phyloP scores from a whole-genome alignment of 64 coral and sea anemone species.

The Hydrozoanthus tunicans region DNA sequence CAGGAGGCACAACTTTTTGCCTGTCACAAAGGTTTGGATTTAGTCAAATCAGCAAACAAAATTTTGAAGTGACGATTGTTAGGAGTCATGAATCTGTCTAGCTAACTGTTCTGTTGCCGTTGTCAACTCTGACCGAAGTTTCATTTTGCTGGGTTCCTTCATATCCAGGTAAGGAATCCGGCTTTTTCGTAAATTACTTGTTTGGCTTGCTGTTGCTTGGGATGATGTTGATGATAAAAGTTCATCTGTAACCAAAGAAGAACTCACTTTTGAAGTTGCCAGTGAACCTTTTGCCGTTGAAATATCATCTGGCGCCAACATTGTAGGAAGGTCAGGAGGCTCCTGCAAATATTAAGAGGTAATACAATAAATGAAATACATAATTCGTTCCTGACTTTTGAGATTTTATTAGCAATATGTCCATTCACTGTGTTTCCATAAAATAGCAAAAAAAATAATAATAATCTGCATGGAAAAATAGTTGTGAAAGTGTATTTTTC shows the following conservation, averaged over 20 bases:
- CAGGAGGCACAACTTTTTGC: conserved; percentile 7
- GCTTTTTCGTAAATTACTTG: conserved; percentile 10
- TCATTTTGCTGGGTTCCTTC: conserved; percentile 22
- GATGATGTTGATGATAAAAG: not conserved
- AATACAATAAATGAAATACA: not conserved
- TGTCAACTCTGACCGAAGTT: conserved; percentile 27
- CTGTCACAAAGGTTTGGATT: conserved; percentile 27
- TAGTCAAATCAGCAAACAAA: conserved; percentile 16
- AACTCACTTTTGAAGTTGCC: not conserved
- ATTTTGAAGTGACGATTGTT: conserved; percentile 6
- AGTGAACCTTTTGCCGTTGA: not conserved
- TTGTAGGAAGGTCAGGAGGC: not conserved
- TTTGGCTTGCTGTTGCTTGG: conserved; percentile 23
- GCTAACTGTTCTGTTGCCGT: conserved; percentile 9
- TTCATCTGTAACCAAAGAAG: conserved; percentile 11
- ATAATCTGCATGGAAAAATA: conserved; percentile 18
- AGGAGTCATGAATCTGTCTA: conserved; percentile 1
- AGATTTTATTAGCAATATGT: not conserved
- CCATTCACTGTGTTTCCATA: conserved; percentile 1
- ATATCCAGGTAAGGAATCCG: not conserved
- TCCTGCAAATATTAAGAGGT: conserved; percentile 2
- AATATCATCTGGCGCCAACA: conserved; percentile 20
- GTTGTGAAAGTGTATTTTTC: not conserved
- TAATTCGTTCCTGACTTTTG: not conserved
- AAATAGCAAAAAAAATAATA: conserved; percentile 16